Evolutionary conservation across 2,113 vertebrate genomes (phyloP).

Genomic region (Crotalus horridus): DNA sequence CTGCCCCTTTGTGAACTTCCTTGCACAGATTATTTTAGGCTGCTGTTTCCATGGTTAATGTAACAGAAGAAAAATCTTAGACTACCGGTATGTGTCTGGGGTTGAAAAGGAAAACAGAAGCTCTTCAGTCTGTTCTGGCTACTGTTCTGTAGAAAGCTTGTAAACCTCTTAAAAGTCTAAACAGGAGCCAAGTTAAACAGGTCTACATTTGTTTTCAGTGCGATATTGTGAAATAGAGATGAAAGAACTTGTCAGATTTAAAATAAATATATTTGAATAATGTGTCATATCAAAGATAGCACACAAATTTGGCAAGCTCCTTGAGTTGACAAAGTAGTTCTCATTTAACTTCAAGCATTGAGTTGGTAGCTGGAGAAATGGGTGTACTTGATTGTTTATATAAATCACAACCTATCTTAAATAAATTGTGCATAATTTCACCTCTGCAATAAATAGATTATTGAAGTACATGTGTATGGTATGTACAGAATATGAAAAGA

Average conservation of each 20-base stretch:
- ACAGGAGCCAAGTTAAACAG: conserved; percentile 44
- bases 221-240: conserved; percentile 8
- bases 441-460: background rate
- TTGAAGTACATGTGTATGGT: background rate
- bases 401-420: background rate
- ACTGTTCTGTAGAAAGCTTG: conserved; percentile 49
- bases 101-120: conserved; percentile 39
- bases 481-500: background rate
- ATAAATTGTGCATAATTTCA: background rate
- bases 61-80: conserved; percentile 8
- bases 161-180: conserved; percentile 48
- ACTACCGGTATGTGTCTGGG: background rate
- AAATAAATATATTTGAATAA: background rate
- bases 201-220: conserved; percentile 36
- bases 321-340: background rate
- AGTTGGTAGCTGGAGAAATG: background rate
- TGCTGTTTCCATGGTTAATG: conserved; percentile 21
- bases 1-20: background rate
- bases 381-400: background rate
- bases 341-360: background rate
- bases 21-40: background rate
- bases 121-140: conserved; percentile 54
- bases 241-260: background rate
- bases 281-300: background rate
- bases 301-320: background rate